A percentile compares a stretch with the other conserved stretches of the same genome.
Evolutionary conservation across 2,888 invertebrate species (phyloP).

Genomic region (Chamaedrilus cognettii): DNA sequence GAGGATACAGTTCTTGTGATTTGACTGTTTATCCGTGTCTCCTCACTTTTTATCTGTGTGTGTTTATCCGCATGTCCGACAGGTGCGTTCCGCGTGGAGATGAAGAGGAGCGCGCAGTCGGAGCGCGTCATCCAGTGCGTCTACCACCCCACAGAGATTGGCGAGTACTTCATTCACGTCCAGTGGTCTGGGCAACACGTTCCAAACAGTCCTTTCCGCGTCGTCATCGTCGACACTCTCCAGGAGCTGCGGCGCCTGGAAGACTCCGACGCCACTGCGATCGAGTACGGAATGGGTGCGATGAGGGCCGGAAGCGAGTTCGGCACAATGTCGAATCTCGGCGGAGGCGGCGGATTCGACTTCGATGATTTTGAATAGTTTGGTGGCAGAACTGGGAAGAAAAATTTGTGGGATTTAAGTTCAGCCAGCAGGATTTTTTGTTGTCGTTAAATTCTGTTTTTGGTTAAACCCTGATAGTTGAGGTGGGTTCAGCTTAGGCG

Average conservation of each 20-base stretch:
- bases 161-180: conserved; percentile 90
- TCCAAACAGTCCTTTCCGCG: conserved; percentile 97
- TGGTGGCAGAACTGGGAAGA: too few species aligned
- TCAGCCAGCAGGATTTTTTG: too few species aligned
- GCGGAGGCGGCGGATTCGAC: background rate
- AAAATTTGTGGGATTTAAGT: too few species aligned
- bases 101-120: conserved; percentile 98
- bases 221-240: conserved; percentile 99
- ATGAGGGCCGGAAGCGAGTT: conserved; percentile 2
- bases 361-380: conserved; percentile 4
- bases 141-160: conserved; percentile 98
- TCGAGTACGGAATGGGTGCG: background rate
- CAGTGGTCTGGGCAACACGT: conserved; percentile 98
- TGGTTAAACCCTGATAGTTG: too few species aligned
- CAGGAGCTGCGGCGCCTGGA: conserved; percentile 68
- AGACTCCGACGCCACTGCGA: background rate
- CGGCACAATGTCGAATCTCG: background rate
- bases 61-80: too few species aligned
- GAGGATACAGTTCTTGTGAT: too few species aligned
- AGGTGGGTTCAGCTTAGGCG: too few species aligned
- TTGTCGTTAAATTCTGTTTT: too few species aligned
- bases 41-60: too few species aligned
- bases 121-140: conserved; percentile 98
- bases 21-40: too few species aligned
- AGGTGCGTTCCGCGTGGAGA: conserved; percentile 99